Conservation (phyloP, 1,140 invertebrate genomes). For the Danaus plexippus region DNA sequence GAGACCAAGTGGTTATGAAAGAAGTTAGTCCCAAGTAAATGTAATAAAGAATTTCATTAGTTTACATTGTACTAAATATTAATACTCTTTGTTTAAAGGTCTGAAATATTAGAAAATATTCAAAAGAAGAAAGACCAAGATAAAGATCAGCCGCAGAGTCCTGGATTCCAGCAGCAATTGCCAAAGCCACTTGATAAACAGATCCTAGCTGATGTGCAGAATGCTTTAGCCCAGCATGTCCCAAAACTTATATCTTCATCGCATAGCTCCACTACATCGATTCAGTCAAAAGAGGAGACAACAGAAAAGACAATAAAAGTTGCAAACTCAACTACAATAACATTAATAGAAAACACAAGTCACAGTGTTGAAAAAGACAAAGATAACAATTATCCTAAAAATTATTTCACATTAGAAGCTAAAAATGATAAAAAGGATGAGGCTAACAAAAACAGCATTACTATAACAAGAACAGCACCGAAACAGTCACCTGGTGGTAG, state of each 20-base stretch:
- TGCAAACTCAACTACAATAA: conserved; percentile 62
- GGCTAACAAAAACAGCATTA: conserved; percentile 58
- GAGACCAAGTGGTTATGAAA: conserved; percentile 21
- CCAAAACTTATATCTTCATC: conserved; percentile 48
- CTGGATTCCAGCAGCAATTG: conserved; percentile 40
- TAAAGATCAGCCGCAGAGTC: conserved; percentile 45
- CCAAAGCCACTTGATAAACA: conserved; percentile 46
- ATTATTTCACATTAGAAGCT: conserved; percentile 61
- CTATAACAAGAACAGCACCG: conserved; percentile 56
- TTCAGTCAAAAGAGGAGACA: conserved; percentile 46
- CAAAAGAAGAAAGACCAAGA: conserved; percentile 64
- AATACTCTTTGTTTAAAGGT: conserved; percentile 40
- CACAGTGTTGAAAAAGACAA: conserved; percentile 55
- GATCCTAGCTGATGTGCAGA: conserved; percentile 31
- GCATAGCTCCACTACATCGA: conserved; percentile 34
- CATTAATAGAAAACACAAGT: conserved; percentile 53
- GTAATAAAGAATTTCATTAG: conserved; percentile 9
- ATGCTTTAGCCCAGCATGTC: conserved; percentile 56
- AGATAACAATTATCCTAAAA: conserved; percentile 56
- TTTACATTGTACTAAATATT: conserved; percentile 3
- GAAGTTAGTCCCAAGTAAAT: conserved; percentile 21
- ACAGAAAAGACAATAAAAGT: conserved; percentile 64
- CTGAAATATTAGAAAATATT: conserved; percentile 58
- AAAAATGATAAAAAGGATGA: conserved; percentile 65
- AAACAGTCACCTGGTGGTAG: conserved; percentile 47